Percentiles rank a stretch among this genome's conserved stretches.
These are phyloP conservation scores for Strigops habroptila DNA, from an alignment of 2,113 vertebrate genomes.

Conservation along the genomic window DNA sequence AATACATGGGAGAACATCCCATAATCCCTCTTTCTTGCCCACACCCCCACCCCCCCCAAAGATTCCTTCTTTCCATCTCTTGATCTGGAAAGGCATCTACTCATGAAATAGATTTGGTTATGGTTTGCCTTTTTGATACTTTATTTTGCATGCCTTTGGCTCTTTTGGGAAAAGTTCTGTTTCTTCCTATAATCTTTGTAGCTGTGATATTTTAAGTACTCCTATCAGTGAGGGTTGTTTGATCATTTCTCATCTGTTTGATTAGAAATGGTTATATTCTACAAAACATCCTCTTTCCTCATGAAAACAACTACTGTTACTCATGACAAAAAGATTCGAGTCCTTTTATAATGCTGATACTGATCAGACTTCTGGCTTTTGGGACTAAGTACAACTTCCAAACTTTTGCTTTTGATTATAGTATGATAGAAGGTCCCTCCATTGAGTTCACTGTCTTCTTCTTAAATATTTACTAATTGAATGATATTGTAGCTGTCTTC, in stretches of 20 bases:
- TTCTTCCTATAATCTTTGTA: background rate
- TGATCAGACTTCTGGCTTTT: background rate
- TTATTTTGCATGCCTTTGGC: background rate
- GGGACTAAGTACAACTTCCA: background rate
- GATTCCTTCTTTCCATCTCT: background rate
- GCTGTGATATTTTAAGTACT: background rate
- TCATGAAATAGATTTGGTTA: background rate
- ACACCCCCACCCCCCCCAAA: background rate
- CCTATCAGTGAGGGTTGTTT: background rate
- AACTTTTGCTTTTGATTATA: background rate
- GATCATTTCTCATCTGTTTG: constrained; percentile 27
- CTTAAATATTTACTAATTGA: background rate
- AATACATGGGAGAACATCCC: background rate
- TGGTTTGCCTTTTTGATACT: background rate
- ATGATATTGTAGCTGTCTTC: background rate
- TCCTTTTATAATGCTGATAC: background rate
- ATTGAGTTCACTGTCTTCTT: background rate
- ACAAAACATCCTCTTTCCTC: constrained; percentile 3
- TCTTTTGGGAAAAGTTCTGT: background rate
- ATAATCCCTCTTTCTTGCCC: background rate
- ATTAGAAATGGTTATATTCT: background rate
- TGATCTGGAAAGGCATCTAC: background rate
- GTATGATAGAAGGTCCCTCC: background rate
- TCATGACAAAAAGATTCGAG: background rate
- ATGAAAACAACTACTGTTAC: background rate